phyloP scores from a whole-genome alignment of 2,797 vertebrate genomes.

The Hydrophis major region DNA sequence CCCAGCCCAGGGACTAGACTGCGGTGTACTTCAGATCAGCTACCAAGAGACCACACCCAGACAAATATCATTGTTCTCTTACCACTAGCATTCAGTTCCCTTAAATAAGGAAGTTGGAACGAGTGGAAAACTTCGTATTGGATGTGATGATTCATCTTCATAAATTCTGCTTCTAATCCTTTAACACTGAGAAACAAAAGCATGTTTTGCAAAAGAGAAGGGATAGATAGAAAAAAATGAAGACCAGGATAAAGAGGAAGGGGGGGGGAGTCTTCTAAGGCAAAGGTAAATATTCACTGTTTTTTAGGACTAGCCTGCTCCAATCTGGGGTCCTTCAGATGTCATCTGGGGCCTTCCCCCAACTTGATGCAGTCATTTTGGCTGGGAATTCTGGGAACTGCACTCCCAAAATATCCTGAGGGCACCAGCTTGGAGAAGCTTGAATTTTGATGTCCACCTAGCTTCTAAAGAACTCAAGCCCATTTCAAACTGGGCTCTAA shows the following conservation, averaged over 20 bases:
- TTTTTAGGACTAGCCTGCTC: neutral
- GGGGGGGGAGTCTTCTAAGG: neutral
- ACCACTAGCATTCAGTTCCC: constrained; percentile 20
- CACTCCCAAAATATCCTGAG: neutral
- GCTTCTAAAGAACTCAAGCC: neutral
- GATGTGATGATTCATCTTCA: neutral
- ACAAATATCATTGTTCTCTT: neutral
- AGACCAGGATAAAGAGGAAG: neutral
- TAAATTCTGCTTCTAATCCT: constrained; percentile 22
- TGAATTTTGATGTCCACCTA: neutral
- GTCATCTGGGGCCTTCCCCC: neutral
- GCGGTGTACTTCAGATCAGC: neutral
- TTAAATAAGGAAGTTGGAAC: constrained; percentile 32
- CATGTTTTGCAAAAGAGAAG: neutral
- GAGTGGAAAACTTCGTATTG: constrained; percentile 5
- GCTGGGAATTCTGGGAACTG: neutral
- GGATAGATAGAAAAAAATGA: neutral
- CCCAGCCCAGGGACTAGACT: neutral
- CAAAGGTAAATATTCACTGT: neutral
- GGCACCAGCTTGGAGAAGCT: neutral
- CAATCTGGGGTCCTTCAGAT: neutral
- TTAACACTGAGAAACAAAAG: constrained; percentile 14
- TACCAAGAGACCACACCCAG: neutral
- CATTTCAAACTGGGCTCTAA: neutral
- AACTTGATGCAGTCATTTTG: neutral